Evolutionary conservation across 2,113 vertebrate species (phyloP).

Genomic region (Podarcis muralis): DNA sequence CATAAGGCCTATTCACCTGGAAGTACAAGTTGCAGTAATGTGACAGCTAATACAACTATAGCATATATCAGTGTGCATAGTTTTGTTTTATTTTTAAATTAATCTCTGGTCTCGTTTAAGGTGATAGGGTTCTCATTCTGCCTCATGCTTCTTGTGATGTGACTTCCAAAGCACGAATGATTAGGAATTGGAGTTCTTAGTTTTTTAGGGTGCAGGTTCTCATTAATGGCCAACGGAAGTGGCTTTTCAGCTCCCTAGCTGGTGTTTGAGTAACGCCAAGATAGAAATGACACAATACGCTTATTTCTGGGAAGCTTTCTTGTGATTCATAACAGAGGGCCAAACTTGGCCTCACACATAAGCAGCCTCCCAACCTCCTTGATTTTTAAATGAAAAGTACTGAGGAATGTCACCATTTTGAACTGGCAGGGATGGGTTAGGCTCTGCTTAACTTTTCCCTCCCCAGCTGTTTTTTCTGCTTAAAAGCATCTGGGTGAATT

Average conservation of each 20-base stretch:
- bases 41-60: background rate
- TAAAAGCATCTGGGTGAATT: background rate
- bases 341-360: background rate
- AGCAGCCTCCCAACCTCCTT: background rate
- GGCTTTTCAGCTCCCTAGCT: background rate
- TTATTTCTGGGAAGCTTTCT: background rate
- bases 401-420: background rate
- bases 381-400: background rate
- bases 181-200: background rate
- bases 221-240: background rate
- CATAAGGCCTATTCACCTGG: conserved; percentile 49
- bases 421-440: no score
- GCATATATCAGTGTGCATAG: background rate
- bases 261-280: background rate
- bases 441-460: background rate
- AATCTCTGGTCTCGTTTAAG: background rate
- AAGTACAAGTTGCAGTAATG: background rate
- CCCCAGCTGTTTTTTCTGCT: background rate
- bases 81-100: background rate
- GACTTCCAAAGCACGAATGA: background rate
- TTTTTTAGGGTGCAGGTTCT: background rate
- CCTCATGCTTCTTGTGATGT: background rate
- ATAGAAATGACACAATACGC: background rate
- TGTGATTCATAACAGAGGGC: background rate
- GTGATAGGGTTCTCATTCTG: conserved; percentile 7